These are phyloP conservation scores for Operophtera brumata DNA, from an alignment of 2,888 invertebrate genomes.

Conservation along the genomic window DNA sequence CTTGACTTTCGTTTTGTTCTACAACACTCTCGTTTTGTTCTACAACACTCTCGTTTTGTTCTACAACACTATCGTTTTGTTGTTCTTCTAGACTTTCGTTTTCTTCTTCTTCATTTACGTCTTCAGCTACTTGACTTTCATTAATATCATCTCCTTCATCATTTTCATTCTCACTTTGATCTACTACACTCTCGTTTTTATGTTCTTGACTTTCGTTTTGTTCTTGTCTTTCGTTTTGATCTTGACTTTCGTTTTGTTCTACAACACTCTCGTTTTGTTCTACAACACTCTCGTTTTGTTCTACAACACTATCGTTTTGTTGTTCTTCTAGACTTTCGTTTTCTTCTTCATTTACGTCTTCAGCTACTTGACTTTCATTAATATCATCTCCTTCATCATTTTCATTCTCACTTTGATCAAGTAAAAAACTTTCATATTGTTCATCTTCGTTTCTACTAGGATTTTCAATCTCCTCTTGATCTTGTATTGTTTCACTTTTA, in stretches of 20 bases:
- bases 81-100: constrained; percentile 11
- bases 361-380: constrained; percentile 15
- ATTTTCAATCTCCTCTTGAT: constrained; percentile 5
- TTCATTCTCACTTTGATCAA: neutral
- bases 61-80: constrained; percentile 6
- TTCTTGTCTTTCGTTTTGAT: constrained; percentile 19
- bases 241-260: constrained; percentile 16
- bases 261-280: constrained; percentile 16
- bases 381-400: constrained; percentile 9
- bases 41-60: constrained; percentile 15
- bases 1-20: constrained; percentile 16
- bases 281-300: constrained; percentile 15
- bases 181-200: constrained; percentile 5
- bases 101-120: constrained; percentile 20
- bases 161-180: constrained; percentile 7
- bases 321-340: constrained; percentile 11
- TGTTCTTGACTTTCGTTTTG: constrained; percentile 20
- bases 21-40: constrained; percentile 15
- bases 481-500: constrained; percentile 1
- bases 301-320: constrained; percentile 6
- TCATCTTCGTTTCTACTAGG: neutral
- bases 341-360: constrained; percentile 17
- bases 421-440: constrained; percentile 6
- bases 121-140: constrained; percentile 13
- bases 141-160: constrained; percentile 12